phyloP scores from a whole-genome alignment of 2,888 invertebrate genomes.

The Synergus itoensis region DNA sequence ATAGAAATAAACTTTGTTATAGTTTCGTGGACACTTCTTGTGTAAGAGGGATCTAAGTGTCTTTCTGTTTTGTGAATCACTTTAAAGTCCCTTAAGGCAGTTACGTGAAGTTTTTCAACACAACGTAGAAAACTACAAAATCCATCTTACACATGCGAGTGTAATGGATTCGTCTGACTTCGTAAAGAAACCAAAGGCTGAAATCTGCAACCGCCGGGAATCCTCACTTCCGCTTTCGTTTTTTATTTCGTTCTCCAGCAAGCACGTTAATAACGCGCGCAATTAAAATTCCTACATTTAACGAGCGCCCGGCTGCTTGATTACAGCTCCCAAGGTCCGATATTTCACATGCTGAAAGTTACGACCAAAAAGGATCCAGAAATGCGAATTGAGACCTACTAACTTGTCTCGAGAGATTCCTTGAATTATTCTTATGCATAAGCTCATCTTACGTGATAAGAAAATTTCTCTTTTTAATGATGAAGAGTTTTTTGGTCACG shows the following conservation, averaged over 20 bases:
- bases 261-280: slow-evolving; percentile 60
- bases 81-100: too few species aligned
- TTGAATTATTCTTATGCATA: background rate
- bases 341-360: slow-evolving; percentile 47
- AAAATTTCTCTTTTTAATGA: background rate
- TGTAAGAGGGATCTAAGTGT: too few species aligned
- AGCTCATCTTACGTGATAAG: background rate
- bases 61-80: too few species aligned
- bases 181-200: slow-evolving; percentile 16
- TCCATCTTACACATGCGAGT: background rate
- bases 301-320: slow-evolving; percentile 52
- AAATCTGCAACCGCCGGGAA: slow-evolving; percentile 43
- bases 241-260: slow-evolving; percentile 49
- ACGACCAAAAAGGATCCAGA: slow-evolving; percentile 10
- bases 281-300: slow-evolving; percentile 63
- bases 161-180: slow-evolving; percentile 4
- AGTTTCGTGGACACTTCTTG: too few species aligned
- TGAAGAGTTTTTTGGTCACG: background rate
- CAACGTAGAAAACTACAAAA: too few species aligned
- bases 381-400: slow-evolving; percentile 15
- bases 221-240: slow-evolving; percentile 50
- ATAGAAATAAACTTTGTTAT: too few species aligned
- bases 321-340: slow-evolving; percentile 52
- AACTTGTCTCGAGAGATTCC: background rate
- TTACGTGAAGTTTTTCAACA: too few species aligned